phyloP scores from a whole-genome alignment of 2,113 vertebrate species.

The Cynocephalus volans region DNA sequence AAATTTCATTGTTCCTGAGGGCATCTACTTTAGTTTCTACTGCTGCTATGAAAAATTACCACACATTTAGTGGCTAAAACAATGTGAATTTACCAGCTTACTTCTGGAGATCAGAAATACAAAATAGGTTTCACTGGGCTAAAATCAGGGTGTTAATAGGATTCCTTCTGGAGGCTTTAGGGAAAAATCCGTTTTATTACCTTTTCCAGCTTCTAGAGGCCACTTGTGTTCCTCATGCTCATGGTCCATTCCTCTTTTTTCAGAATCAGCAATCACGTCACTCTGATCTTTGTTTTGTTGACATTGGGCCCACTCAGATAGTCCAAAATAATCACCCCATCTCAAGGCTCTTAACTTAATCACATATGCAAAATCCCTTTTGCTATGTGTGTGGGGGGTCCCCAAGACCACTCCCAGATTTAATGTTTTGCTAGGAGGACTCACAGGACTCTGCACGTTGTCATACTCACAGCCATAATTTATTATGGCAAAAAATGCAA shows the following conservation, averaged over 20 bases:
- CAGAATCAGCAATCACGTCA: neutral
- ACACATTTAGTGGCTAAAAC: neutral
- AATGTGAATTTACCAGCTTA: neutral
- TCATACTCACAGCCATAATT: neutral
- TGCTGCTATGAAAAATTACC: neutral
- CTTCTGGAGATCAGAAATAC: neutral
- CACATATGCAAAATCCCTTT: neutral
- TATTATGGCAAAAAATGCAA: neutral
- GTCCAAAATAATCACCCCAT: neutral
- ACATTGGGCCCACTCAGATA: rapidly evolving
- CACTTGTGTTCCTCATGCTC: neutral
- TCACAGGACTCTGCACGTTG: neutral
- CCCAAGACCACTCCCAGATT: neutral
- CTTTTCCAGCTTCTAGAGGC: neutral
- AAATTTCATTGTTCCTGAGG: neutral
- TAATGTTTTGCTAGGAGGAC: neutral
- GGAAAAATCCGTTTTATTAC: neutral
- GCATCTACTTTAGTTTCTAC: neutral
- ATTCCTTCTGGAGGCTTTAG: neutral
- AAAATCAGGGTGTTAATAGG: neutral
- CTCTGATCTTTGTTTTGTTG: neutral
- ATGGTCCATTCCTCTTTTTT: neutral
- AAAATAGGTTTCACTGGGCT: neutral
- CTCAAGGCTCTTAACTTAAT: neutral
- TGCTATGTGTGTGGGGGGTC: neutral